phyloP scores from a whole-genome alignment of 2,888 invertebrate genomes.

The Sinhomidia bicolor region DNA sequence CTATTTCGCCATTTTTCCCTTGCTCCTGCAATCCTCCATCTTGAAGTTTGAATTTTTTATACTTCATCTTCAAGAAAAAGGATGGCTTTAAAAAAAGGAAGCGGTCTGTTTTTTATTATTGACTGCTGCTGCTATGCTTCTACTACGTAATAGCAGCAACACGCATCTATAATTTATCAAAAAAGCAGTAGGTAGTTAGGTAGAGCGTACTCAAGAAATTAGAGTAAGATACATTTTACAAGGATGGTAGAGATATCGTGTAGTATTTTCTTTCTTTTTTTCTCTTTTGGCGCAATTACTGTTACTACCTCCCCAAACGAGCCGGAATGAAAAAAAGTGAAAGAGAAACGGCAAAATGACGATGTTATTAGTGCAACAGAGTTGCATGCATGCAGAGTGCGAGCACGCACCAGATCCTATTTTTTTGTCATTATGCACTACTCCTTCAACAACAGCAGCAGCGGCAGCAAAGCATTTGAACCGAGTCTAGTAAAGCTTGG shows the following conservation, averaged over 20 bases:
- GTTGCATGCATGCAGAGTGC: slow-evolving; percentile 25
- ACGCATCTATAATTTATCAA: slow-evolving; percentile 3
- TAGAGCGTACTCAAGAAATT: not conserved
- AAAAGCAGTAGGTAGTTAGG: too few species aligned
- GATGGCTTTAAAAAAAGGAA: not conserved
- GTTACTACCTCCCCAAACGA: not conserved
- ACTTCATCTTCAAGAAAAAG: not conserved
- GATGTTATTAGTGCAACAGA: slow-evolving; percentile 8
- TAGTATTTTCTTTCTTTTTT: not conserved
- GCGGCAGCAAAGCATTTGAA: too few species aligned
- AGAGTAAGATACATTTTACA: not conserved
- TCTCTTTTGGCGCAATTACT: not conserved
- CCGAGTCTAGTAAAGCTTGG: slow-evolving; percentile 18
- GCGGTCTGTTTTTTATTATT: not conserved
- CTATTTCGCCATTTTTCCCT: not conserved
- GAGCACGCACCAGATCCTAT: not conserved
- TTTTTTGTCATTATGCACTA: not conserved
- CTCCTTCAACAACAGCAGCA: not conserved
- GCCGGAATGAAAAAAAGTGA: not conserved
- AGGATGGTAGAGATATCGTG: not conserved
- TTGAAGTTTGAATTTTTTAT: slow-evolving; percentile 48
- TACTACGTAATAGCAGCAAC: not conserved
- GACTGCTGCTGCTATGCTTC: not conserved
- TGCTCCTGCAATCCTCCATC: not conserved
- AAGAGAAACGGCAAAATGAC: not conserved